A percentile compares a stretch with the other conserved stretches of the same genome.
These are phyloP conservation scores for Deilephila elpenor DNA, from an alignment of 2,888 invertebrate species.

Conservation along the genomic window DNA sequence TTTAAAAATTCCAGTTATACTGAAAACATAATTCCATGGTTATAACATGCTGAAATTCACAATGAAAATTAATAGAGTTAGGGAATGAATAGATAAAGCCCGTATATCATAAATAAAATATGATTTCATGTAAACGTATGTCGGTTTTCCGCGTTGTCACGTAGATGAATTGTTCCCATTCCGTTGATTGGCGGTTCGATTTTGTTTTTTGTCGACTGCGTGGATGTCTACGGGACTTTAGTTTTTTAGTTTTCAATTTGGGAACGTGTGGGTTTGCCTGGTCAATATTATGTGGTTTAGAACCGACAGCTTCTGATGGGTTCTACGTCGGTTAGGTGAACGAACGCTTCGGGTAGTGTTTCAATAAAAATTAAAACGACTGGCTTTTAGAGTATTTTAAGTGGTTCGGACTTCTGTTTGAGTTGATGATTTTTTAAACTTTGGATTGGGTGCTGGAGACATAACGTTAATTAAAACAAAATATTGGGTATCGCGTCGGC, in stretches of 20 bases:
- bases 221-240: conserved; percentile 34
- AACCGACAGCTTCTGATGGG: not conserved
- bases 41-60: too few species aligned
- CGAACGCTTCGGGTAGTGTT: not conserved
- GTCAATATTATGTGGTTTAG: conserved; percentile 8
- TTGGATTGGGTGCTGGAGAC: too few species aligned
- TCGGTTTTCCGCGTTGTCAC: conserved; percentile 49
- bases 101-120: not conserved
- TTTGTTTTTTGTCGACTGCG: conserved; percentile 44
- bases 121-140: conserved; percentile 1
- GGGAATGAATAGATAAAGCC: not conserved
- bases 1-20: too few species aligned
- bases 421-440: too few species aligned
- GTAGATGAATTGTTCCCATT: conserved; percentile 70
- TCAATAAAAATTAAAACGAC: not conserved
- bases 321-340: not conserved
- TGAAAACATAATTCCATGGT: too few species aligned
- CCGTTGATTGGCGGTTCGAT: conserved; percentile 71
- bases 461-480: too few species aligned
- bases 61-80: not conserved
- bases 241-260: conserved; percentile 32
- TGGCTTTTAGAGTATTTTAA: not conserved
- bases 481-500: too few species aligned
- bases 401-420: not conserved
- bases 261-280: conserved; percentile 17